These are phyloP conservation scores for Himalopsyche phryganea DNA, from an alignment of 1,140 invertebrate genomes.

Conservation along the genomic window DNA sequence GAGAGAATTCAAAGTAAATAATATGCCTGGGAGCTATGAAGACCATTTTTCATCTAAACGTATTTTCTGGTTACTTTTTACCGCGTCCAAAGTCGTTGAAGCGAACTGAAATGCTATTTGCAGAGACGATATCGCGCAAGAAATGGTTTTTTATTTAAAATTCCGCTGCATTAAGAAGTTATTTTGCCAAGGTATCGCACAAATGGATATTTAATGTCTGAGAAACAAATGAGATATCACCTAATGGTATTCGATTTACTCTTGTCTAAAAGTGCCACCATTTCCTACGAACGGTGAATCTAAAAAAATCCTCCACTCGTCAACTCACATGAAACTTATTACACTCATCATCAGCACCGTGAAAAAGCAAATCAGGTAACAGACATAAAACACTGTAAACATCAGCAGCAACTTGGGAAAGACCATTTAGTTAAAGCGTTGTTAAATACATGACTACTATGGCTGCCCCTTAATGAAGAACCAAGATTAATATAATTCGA, in stretches of 20 bases:
- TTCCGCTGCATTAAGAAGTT: conserved; percentile 28
- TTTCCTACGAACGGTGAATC: not conserved
- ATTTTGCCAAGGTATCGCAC: conserved; percentile 10
- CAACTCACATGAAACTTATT: no score
- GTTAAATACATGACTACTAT: no score
- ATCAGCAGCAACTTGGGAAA: no score
- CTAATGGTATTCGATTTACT: conserved; percentile 27
- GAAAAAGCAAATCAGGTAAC: no score
- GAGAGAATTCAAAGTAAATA: conserved; percentile 25
- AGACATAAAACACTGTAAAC: no score
- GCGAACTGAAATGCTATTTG: conserved; percentile 19
- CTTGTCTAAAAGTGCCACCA: no score
- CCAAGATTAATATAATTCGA: no score
- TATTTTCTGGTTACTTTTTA: conserved; percentile 20
- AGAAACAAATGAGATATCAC: conserved; percentile 31
- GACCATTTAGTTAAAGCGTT: no score
- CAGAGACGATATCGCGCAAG: conserved; percentile 24
- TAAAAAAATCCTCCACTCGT: not conserved
- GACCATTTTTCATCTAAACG: conserved; percentile 20
- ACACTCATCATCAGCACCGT: no score
- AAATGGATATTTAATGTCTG: conserved; percentile 34
- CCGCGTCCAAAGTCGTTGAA: conserved; percentile 12
- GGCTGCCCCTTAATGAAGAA: no score
- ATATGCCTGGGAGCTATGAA: conserved; percentile 23
- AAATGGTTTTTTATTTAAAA: conserved; percentile 7